Evolutionary conservation across 2,113 vertebrate species (phyloP), one percentile per base, ranked within the genome.

Genomic region (Glareola pratincola): DNA sequence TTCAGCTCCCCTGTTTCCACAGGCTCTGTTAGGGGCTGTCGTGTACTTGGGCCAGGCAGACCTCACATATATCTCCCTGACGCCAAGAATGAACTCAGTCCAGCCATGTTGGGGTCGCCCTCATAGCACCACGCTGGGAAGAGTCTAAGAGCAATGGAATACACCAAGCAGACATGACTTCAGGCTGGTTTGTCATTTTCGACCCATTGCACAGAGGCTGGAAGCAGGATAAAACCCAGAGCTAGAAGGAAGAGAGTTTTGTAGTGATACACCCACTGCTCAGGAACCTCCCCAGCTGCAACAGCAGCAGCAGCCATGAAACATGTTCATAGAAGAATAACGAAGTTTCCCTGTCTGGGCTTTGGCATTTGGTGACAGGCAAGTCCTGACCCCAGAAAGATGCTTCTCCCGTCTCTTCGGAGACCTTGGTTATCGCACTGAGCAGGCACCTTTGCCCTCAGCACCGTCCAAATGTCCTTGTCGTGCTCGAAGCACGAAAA

Each of bases 361-460:
- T 51, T 51, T 45, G 24, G 12, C 34, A 26, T 80, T 82, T 72
- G 34, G 9, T 48, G 50, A 63, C 90, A 59, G 64, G 10, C 14
- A 91, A 54, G 21, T 67, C 18, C 54, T 88, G 37, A 78, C 12
- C 23, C 26, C 0, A 1, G 27, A 39, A 18, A 37, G 48, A 37
- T 0, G 0, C 51, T 86, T 57, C 22, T 30, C 22, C 54, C 13
- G 2, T 57, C 37, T 69, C 62, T 92, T 43, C 50, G 56, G 54
- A 76, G 56, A 7, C 19, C 17, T 14, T 47, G 48, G 19, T 54
- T 56, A 30, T 5, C 37, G 69, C 23, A 69, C 19, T 15, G 63
- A 74, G 51, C 0, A 0, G 12, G 8, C 1, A 3, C 6, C 32
- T 71, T 73, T 77, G 15, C n/a, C 51, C 23, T 87, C 3, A 1